Conservation (phyloP, 2,888 invertebrate species). For the Galeruca laticollis region DNA sequence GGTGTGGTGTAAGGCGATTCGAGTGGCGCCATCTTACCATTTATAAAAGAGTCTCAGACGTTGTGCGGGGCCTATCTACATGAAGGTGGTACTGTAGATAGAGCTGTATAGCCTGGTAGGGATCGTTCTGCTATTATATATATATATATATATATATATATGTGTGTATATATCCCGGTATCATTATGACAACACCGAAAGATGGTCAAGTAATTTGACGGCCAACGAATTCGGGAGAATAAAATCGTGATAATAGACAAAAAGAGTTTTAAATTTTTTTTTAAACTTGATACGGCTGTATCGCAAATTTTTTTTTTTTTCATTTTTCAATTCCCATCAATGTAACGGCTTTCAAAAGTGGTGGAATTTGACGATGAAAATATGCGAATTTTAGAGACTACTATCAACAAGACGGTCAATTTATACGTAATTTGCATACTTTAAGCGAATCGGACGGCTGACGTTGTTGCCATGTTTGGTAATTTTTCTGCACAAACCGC, state of each 20-base stretch:
- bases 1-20: no score
- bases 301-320: not conserved
- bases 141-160: not conserved
- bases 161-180: not conserved
- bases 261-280: not conserved
- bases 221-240: not conserved
- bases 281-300: not conserved
- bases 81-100: no score
- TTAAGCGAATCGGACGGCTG: not conserved
- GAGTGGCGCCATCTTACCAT: no score
- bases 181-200: constrained; percentile 1
- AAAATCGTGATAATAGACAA: not conserved
- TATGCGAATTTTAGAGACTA: not conserved
- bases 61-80: no score
- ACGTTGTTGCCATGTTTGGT: not conserved
- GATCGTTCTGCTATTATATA: no score
- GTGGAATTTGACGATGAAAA: constrained; percentile 1
- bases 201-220: not conserved
- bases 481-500: not conserved
- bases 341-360: not conserved
- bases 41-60: no score
- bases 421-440: not conserved
- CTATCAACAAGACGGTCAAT: not conserved
- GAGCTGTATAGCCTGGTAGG: no score
- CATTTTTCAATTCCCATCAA: not conserved